Percentiles rank a stretch among this genome's conserved stretches.
phyloP scores from a whole-genome alignment of 2,888 invertebrate genomes.

The Cylindroiulus punctatus region DNA sequence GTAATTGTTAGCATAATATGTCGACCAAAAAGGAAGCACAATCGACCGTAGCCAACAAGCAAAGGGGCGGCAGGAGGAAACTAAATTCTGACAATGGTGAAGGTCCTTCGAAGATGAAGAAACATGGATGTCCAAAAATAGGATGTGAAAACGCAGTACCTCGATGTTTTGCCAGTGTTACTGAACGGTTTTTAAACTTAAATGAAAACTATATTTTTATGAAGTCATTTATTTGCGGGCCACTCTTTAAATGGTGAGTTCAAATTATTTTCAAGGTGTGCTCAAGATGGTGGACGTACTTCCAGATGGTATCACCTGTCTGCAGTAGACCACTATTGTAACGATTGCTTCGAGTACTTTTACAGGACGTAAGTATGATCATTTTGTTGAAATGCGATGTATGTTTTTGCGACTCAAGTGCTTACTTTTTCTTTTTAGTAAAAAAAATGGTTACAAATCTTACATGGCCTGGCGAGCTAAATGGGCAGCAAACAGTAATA shows the following conservation, averaged over 20 bases:
- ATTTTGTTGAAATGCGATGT: neutral
- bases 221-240: neutral
- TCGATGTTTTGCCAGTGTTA: slow-evolving; percentile 53
- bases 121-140: slow-evolving; percentile 53
- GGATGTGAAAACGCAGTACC: slow-evolving; percentile 55
- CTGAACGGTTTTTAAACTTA: slow-evolving; percentile 49
- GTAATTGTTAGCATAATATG: slow-evolving; percentile 25
- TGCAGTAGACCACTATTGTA: slow-evolving; percentile 67
- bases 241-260: neutral
- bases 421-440: slow-evolving; percentile 47
- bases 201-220: neutral
- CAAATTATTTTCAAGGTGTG: slow-evolving; percentile 62
- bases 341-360: slow-evolving; percentile 66
- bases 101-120: neutral
- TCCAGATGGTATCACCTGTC: slow-evolving; percentile 67
- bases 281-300: slow-evolving; percentile 63
- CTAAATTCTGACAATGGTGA: neutral
- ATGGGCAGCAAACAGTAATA: slow-evolving; percentile 64
- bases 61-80: neutral
- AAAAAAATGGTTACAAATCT: slow-evolving; percentile 57
- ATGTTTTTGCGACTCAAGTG: neutral
- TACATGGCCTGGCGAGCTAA: slow-evolving; percentile 63
- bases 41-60: neutral
- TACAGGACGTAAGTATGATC: slow-evolving; percentile 62
- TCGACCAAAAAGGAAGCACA: neutral